Percentiles rank a stretch among this genome's conserved stretches.
These are phyloP conservation scores for Hirudinaria manillensis DNA, from an alignment of 2,888 invertebrate genomes.

Conservation along the genomic window DNA sequence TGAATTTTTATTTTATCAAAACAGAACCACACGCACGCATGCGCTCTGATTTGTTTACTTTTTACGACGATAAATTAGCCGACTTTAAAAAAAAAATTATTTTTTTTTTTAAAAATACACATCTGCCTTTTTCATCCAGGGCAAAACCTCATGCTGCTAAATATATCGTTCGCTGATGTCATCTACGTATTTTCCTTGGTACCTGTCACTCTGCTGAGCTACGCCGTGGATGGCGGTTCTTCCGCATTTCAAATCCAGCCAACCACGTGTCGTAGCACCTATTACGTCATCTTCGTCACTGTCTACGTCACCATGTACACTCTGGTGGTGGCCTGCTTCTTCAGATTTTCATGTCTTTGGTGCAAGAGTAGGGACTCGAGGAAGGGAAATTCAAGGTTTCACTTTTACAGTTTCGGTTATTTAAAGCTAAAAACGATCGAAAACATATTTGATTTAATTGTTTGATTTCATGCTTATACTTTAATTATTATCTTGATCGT, in stretches of 20 bases:
- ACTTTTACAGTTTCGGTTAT: too few relatives aligned
- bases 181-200: slow-evolving; percentile 36
- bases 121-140: slow-evolving; percentile 4
- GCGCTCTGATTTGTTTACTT: too few relatives aligned
- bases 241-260: background rate
- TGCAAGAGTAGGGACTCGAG: background rate
- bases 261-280: slow-evolving; percentile 35
- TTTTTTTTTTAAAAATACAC: background rate
- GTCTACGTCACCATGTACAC: slow-evolving; percentile 41
- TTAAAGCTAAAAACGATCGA: too few relatives aligned
- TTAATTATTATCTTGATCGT: too few relatives aligned
- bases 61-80: too few relatives aligned
- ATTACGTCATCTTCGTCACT: slow-evolving; percentile 41
- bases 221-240: slow-evolving; percentile 21
- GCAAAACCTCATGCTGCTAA: slow-evolving; percentile 39
- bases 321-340: slow-evolving; percentile 40
- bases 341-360: slow-evolving; percentile 33
- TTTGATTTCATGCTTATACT: background rate
- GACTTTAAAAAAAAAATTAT: too few relatives aligned
- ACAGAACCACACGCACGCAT: too few relatives aligned
- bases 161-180: slow-evolving; percentile 37
- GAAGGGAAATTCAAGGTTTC: background rate
- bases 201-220: slow-evolving; percentile 37
- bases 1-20: too few relatives aligned
- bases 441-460: background rate